These are phyloP conservation scores for Turritopsis rubra DNA, from an alignment of 30 jellyfish, hydroid and myxozoan species.

Conservation along the genomic window DNA sequence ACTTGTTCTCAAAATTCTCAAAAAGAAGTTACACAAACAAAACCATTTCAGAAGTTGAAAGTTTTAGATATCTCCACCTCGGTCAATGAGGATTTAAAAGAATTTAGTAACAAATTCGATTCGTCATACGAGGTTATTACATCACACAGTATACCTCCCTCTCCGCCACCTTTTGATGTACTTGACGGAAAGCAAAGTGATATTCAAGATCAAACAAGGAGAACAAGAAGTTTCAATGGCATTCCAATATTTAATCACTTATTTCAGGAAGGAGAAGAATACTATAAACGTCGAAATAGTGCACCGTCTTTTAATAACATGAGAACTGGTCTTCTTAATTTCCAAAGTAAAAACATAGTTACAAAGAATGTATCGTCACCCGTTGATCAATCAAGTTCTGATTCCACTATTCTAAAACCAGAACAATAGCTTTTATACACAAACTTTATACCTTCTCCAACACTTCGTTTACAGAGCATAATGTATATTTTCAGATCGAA, in stretches of 20 bases:
- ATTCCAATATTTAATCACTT: neutral
- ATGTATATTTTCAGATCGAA: neutral
- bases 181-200: slow-evolving; percentile 15
- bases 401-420: too few relatives aligned
- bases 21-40: neutral
- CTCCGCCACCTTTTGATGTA: slow-evolving; percentile 18
- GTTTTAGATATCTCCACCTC: neutral
- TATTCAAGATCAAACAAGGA: neutral
- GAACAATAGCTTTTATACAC: too few relatives aligned
- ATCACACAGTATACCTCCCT: slow-evolving; percentile 32
- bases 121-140: slow-evolving; percentile 30
- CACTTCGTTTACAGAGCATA: neutral
- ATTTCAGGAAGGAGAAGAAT: neutral
- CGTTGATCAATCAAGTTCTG: neutral
- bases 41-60: neutral
- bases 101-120: slow-evolving; percentile 1
- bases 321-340: neutral
- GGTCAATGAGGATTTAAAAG: neutral
- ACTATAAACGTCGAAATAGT: neutral
- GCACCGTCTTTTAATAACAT: neutral
- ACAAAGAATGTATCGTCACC: neutral
- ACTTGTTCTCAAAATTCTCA: neutral
- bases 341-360: neutral
- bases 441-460: neutral
- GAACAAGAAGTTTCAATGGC: slow-evolving; percentile 6